Evolutionary conservation across 2,113 vertebrate species (phyloP).

Genomic region (Chaetura pelagica): DNA sequence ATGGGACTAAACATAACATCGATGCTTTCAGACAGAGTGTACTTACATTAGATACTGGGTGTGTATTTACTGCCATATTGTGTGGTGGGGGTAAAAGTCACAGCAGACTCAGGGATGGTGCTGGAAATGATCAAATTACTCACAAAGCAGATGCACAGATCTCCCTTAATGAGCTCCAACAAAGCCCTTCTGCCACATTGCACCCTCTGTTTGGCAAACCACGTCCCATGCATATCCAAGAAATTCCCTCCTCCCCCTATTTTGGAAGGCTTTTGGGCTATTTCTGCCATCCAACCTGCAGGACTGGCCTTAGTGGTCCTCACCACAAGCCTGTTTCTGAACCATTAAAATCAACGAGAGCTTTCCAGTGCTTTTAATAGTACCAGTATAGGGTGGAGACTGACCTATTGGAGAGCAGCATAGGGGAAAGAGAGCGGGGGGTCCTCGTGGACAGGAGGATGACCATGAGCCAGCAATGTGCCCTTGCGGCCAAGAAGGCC

Average conservation of each 20-base stretch:
- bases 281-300: not conserved
- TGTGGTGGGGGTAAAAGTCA: not conserved
- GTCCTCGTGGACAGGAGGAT: too few species aligned
- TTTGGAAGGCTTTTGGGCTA: not conserved
- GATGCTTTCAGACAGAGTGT: not conserved
- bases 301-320: not conserved
- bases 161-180: not conserved
- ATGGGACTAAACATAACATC: not conserved
- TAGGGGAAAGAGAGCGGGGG: too few species aligned
- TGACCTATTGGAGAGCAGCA: too few species aligned
- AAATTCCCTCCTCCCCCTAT: not conserved
- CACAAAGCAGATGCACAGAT: not conserved
- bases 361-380: constrained; percentile 4
- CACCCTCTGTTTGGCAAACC: not conserved
- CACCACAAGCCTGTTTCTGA: not conserved
- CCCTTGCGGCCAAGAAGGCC: too few species aligned
- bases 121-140: not conserved
- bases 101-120: not conserved
- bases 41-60: not conserved
- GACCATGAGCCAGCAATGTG: too few species aligned
- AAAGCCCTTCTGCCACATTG: not conserved
- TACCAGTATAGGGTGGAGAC: not conserved
- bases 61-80: not conserved
- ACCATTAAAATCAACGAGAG: not conserved
- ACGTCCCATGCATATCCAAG: not conserved